A percentile compares a stretch with the other conserved stretches of the same genome.
Conservation (phyloP, 2,888 invertebrate species). For the Tricholauxania praeusta region DNA sequence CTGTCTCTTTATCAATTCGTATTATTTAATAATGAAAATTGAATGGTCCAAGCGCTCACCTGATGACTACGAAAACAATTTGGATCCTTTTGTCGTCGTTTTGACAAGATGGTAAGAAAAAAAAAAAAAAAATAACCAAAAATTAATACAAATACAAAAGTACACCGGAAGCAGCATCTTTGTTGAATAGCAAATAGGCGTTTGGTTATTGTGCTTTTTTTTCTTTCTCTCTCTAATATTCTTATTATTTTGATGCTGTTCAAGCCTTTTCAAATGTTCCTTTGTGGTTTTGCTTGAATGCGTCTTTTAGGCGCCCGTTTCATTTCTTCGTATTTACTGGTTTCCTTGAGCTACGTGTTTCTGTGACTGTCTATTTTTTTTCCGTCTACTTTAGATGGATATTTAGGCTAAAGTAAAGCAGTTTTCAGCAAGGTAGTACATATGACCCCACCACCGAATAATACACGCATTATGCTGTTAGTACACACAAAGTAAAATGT, state of each 20-base stretch:
- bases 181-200: neutral
- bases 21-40: conserved; percentile 63
- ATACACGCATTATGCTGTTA: no score
- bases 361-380: no score
- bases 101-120: neutral
- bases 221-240: no score
- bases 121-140: neutral
- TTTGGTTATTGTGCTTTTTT: neutral
- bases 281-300: conserved; percentile 7
- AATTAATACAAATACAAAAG: conserved; percentile 2
- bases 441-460: no score
- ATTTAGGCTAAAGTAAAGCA: no score
- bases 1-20: conserved; percentile 49
- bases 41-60: conserved; percentile 52
- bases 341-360: no score
- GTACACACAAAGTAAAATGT: no score
- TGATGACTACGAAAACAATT: conserved; percentile 43
- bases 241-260: neutral
- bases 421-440: no score
- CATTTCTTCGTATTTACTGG: no score
- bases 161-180: neutral
- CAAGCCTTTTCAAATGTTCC: conserved; percentile 9
- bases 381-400: no score
- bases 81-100: conserved; percentile 37
- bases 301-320: no score